Conservation (phyloP, 2,888 invertebrate genomes). For the Caenorhabditis sp. region DNA sequence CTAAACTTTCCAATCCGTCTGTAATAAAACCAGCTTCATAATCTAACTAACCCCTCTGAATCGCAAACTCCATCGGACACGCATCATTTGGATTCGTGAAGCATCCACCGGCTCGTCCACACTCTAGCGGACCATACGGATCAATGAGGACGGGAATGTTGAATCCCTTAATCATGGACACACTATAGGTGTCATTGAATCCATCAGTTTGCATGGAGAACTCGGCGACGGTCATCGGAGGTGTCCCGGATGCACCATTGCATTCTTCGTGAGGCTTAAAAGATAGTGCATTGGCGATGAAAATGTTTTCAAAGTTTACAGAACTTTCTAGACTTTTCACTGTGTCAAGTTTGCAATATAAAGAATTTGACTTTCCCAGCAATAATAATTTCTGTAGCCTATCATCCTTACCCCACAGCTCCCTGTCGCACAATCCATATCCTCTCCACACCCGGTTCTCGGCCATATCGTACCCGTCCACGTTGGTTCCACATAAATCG, state of each 20-base stretch:
- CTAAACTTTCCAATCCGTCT: too few species aligned
- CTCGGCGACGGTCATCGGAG: conserved; percentile 85
- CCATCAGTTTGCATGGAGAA: conserved; percentile 83
- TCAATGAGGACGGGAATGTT: conserved; percentile 81
- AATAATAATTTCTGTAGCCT: neutral
- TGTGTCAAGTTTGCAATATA: neutral
- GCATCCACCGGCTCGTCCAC: conserved; percentile 30
- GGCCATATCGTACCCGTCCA: conserved; percentile 43
- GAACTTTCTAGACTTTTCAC: too few species aligned
- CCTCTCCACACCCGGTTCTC: conserved; percentile 51
- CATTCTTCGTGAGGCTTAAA: conserved; percentile 63
- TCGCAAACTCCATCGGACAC: conserved; percentile 27
- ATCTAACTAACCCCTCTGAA: conserved; percentile 1
- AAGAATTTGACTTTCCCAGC: neutral
- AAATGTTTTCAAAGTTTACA: neutral
- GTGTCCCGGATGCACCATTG: conserved; percentile 84
- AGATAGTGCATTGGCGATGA: too few species aligned
- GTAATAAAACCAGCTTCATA: neutral
- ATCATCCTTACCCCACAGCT: conserved; percentile 33
- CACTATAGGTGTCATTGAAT: conserved; percentile 85
- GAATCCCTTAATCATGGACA: conserved; percentile 85
- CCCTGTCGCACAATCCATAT: conserved; percentile 52
- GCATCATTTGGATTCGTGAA: neutral
- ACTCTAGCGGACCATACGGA: conserved; percentile 15
- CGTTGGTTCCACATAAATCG: conserved; percentile 1